A percentile compares a stretch with the other conserved stretches of the same genome.
Evolutionary conservation across 2,797 vertebrate genomes (phyloP).

Genomic region (Gallinago nigripennis): DNA sequence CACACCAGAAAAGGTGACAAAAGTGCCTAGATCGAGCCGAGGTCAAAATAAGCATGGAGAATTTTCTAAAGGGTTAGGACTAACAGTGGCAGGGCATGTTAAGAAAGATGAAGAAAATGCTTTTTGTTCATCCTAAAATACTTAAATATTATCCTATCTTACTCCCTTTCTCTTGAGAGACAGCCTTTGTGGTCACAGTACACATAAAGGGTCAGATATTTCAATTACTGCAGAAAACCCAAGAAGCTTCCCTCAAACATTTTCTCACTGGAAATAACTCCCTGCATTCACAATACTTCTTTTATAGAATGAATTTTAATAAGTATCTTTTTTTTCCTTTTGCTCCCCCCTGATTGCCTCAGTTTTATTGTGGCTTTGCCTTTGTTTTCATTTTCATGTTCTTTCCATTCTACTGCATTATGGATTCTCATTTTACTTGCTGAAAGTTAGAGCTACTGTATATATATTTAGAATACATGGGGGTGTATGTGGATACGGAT

Average conservation of each 20-base stretch:
- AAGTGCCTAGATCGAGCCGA: background rate
- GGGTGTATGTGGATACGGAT: constrained; percentile 62
- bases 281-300: background rate
- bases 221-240: background rate
- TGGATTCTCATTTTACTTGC: constrained; percentile 55
- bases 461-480: constrained; percentile 64
- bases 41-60: background rate
- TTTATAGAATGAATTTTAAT: constrained; percentile 15
- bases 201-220: background rate
- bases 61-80: background rate
- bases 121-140: constrained; percentile 29
- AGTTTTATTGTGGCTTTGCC: constrained; percentile 35
- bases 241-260: constrained; percentile 16
- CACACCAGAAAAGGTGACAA: background rate
- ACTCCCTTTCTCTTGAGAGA: background rate
- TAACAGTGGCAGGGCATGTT: background rate
- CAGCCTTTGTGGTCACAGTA: background rate
- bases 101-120: background rate
- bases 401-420: constrained; percentile 29
- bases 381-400: constrained; percentile 51
- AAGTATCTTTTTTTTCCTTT: background rate
- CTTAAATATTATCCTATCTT: background rate
- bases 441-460: constrained; percentile 59
- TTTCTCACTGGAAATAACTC: constrained; percentile 25
- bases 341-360: background rate